phyloP scores from a whole-genome alignment of 2,888 invertebrate genomes.

The Notocelia uddmanniana region DNA sequence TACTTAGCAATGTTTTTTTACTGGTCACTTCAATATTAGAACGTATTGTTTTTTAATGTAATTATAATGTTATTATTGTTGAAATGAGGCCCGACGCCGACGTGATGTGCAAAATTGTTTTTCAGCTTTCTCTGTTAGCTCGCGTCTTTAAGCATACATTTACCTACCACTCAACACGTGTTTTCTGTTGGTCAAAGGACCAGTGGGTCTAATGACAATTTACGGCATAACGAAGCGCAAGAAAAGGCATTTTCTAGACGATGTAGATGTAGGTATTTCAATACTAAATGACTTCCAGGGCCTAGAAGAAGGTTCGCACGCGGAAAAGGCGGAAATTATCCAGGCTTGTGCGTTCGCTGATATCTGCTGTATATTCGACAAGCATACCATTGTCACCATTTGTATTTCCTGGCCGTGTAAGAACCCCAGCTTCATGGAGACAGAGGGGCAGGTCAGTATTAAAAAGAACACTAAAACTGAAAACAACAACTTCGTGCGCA shows the following conservation, averaged over 20 bases:
- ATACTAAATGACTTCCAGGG: conserved; percentile 58
- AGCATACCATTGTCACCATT: conserved; percentile 63
- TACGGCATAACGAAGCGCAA: background rate
- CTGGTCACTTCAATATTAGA: too few species aligned
- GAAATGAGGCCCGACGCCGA: too few species aligned
- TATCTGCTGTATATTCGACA: conserved; percentile 75
- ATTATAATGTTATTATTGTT: too few species aligned
- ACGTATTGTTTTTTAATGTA: too few species aligned
- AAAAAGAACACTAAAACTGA: background rate
- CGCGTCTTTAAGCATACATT: too few species aligned
- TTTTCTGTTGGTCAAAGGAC: too few species aligned
- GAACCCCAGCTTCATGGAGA: conserved; percentile 61
- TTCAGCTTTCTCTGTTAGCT: too few species aligned
- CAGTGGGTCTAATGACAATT: too few species aligned
- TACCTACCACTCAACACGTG: too few species aligned
- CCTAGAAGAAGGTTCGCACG: conserved; percentile 58
- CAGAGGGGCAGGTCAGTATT: conserved; percentile 62
- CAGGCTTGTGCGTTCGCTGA: conserved; percentile 73
- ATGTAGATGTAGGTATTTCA: background rate
- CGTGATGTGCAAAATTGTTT: too few species aligned
- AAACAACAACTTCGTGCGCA: background rate
- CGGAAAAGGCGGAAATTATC: conserved; percentile 70
- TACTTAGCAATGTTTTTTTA: too few species aligned
- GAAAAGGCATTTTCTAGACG: background rate
- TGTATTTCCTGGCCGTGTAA: conserved; percentile 72